These are phyloP conservation scores for Sinopyrophorus schimmeli DNA, from an alignment of 2,888 invertebrate genomes.

Conservation along the genomic window DNA sequence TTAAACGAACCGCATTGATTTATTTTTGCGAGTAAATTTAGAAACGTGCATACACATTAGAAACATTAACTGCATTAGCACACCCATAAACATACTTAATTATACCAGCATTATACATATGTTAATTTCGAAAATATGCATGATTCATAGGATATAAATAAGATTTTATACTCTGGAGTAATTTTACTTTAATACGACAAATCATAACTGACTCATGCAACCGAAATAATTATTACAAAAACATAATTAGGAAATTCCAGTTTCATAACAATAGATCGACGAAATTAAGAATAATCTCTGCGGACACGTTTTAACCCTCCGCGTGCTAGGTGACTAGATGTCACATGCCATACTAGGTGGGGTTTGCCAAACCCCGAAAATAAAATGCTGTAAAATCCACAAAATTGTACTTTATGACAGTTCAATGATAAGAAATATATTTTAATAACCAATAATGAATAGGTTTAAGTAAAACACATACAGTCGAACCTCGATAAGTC, in stretches of 20 bases:
- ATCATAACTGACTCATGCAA: constrained; percentile 30
- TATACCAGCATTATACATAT: constrained; percentile 33
- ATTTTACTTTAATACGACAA: constrained; percentile 30
- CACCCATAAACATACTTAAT: constrained; percentile 35
- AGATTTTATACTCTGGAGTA: constrained; percentile 29
- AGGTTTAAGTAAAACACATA: too few species aligned
- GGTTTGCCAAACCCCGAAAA: too few species aligned
- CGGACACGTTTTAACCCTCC: too few species aligned
- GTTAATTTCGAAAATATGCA: constrained; percentile 34
- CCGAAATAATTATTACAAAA: constrained; percentile 31
- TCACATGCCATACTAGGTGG: too few species aligned
- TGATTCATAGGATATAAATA: constrained; percentile 35
- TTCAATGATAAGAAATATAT: too few species aligned
- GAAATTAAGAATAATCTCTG: too few species aligned
- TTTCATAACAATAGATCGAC: constrained; percentile 3
- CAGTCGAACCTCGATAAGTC: too few species aligned
- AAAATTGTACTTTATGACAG: too few species aligned
- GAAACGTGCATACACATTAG: constrained; percentile 32
- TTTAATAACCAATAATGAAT: too few species aligned
- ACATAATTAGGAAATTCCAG: constrained; percentile 26
- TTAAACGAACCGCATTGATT: constrained; percentile 28
- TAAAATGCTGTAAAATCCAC: too few species aligned
- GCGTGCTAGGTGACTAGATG: too few species aligned
- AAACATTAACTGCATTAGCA: constrained; percentile 34
- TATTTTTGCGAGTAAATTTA: constrained; percentile 30